A percentile compares a stretch with the other conserved stretches of the same genome.
Evolutionary conservation across 2,797 vertebrate genomes (phyloP).

Genomic region (Arnoldichthys spilopterus): DNA sequence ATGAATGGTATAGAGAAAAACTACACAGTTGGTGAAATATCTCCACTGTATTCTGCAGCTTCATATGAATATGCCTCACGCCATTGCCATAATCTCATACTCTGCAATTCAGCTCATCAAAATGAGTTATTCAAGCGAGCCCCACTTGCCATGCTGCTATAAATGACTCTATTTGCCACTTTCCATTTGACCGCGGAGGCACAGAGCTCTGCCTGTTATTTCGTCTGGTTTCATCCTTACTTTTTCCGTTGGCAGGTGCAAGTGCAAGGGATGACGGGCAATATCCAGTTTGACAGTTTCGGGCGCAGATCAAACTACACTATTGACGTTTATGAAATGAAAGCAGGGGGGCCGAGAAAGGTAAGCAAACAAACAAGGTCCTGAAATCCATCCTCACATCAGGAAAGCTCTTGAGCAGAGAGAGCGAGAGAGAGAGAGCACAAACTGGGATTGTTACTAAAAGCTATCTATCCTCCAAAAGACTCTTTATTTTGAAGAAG

Average conservation of each 20-base stretch:
- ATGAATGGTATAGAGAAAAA: background rate
- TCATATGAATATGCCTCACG: background rate
- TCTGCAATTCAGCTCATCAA: slow-evolving; percentile 16
- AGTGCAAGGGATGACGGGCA: slow-evolving; percentile 98
- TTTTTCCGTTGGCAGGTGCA: slow-evolving; percentile 83
- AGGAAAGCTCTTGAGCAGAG: slow-evolving; percentile 16
- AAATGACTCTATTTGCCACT: slow-evolving; percentile 30
- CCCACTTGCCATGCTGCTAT: background rate
- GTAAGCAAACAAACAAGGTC: slow-evolving; percentile 75
- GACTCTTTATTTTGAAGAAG: background rate
- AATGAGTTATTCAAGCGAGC: slow-evolving; percentile 24
- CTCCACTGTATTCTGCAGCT: background rate
- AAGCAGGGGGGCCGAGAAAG: slow-evolving; percentile 90
- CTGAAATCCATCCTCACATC: slow-evolving; percentile 22
- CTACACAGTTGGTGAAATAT: background rate
- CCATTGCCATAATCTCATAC: background rate
- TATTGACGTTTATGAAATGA: slow-evolving; percentile 98
- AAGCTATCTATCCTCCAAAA: slow-evolving; percentile 11
- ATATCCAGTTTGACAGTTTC: slow-evolving; percentile 98
- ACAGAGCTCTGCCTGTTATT: slow-evolving; percentile 31
- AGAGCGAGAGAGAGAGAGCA: background rate
- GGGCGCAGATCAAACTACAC: slow-evolving; percentile 98
- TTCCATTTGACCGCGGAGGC: slow-evolving; percentile 1
- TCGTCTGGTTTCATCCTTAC: slow-evolving; percentile 21
- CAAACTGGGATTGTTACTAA: background rate